Base-by-base conservation (phyloP, 1,140 invertebrate genomes). In the Cotesia glomerata region DNA sequence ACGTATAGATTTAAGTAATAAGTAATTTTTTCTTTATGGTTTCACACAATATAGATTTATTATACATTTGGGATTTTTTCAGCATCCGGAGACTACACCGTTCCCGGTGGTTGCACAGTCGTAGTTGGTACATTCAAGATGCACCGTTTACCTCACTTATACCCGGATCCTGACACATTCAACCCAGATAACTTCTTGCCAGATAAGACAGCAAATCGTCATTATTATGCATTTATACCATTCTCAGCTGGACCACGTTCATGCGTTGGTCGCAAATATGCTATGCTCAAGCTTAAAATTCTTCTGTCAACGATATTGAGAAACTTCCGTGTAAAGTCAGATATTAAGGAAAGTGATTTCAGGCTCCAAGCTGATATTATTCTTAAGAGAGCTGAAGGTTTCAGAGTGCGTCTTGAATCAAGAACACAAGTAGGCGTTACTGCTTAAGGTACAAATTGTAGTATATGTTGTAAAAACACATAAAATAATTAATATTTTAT, bases 211-310 rank as follows among this genome's bases (percentile, higher is more conserved):
- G 88, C 89, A 5, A 90, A 90, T 65, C 89, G 95, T 51, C 94
- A 96, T 79, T 95, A 95, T 61, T 96, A 94, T 84, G 91, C 94
- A 8, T 96, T 91, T 81, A 91, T 96, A 32, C 95, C 95, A 2
- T 97, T 97, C 88, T 94, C 93, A 3, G 94, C 95, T 67, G 95
- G 95, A 56, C 92, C 93, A 0, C 90, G 95, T 74, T 95, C 93
- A 75, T 96, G 95, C 85, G 94, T 96, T 26, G 94, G 94, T 69
- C 93, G 94, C 65, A 95, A 94, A 85, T 97, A 97, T 85, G 95
- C 95, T 1, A 90, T 95, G 87, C 87, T 96, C 59, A 96, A 97
- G 81, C 88, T 95, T 71, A 97, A 97, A 84, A 91, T 95, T n/a
- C 85, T 97, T 0, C 86, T 98, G 5, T 93, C 95, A 0, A 95